Base-by-base conservation (phyloP, 2,797 vertebrate species). In the Tapera naevia region DNA sequence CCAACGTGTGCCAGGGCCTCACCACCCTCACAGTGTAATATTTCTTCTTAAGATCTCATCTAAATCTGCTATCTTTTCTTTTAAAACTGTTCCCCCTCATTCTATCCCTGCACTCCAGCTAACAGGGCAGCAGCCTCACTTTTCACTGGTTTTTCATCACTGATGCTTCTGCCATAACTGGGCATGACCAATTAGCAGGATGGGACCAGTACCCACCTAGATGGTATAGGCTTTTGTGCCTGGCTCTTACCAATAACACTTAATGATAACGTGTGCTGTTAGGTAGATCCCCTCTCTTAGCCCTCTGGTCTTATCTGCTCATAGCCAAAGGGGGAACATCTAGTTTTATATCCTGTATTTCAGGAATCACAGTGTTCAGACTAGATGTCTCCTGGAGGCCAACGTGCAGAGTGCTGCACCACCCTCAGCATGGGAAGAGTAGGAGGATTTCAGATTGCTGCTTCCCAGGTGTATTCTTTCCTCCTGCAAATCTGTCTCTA, bases 281-380 rank as follows among this genome's bases (percentile, higher is more conserved):
- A 23, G 69, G 48, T 66, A 46, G 46, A 41, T 41, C 22, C 46
- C 22, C 33, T 72, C 22, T 71, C 41, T 69, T 39, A 50, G 19
- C 41, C 33, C 65, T 53, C 32, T 41, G 16, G 3, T 30, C 61
- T 74, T 30, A 30, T 13, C 43, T 78, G 32, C 32, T 73, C 4
- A 1, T 78, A 78, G 39, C 50, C 76, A 58, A 37, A 43, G 11
- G n/a, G 19, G 8, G 13, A 53, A 48, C 15, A 8, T 33, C 39
- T 17, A 32, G 14, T 53, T 81, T 88, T 48, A 32, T 53, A 72
- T 11, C 32, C 50, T 16, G 8, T 76, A 32, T 48, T 78, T 33
- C 33, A 51, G 43, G 57, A 88, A 43, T 41, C 2, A 0, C 0
- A 1, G 30, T 6, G 30, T 64, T 73, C 0, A 0, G 25, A 25